Conservation (phyloP, 2,797 vertebrate genomes). For the Gambelia wislizenii region DNA sequence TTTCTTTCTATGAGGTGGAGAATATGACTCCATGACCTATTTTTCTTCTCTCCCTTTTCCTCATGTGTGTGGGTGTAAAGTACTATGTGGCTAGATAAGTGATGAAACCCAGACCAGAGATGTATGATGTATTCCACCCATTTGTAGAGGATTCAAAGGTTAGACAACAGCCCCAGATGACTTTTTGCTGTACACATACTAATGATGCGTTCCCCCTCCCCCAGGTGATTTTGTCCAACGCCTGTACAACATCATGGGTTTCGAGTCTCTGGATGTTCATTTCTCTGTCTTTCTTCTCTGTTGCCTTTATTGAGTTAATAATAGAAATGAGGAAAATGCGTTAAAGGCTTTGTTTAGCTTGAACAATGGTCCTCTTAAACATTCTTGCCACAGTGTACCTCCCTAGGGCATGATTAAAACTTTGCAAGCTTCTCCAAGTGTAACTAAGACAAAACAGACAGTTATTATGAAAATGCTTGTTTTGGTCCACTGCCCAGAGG, state of each 20-base stretch:
- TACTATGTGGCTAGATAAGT: slow-evolving; percentile 12
- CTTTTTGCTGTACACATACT: not conserved
- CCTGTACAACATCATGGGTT: not conserved
- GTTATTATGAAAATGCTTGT: slow-evolving; percentile 38
- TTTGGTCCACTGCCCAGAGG: slow-evolving; percentile 32
- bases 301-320: slow-evolving; percentile 22
- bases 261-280: not conserved
- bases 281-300: not conserved
- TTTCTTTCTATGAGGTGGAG: not conserved
- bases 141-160: not conserved
- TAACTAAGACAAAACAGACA: slow-evolving; percentile 44
- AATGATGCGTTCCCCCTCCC: not conserved
- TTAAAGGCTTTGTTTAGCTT: slow-evolving; percentile 32
- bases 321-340: slow-evolving; percentile 11
- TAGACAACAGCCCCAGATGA: not conserved
- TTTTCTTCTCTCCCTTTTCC: slow-evolving; percentile 6
- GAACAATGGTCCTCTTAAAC: slow-evolving; percentile 23
- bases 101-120: slow-evolving; percentile 37
- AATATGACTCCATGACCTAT: slow-evolving; percentile 14
- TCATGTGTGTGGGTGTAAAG: not conserved
- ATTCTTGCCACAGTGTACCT: slow-evolving; percentile 14
- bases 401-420: slow-evolving; percentile 43
- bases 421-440: slow-evolving; percentile 33
- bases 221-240: not conserved
- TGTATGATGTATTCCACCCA: slow-evolving; percentile 12